Evolutionary conservation across 2,888 invertebrate genomes (phyloP), one percentile per base, ranked within the genome.

Genomic region (Volucella zonaria): DNA sequence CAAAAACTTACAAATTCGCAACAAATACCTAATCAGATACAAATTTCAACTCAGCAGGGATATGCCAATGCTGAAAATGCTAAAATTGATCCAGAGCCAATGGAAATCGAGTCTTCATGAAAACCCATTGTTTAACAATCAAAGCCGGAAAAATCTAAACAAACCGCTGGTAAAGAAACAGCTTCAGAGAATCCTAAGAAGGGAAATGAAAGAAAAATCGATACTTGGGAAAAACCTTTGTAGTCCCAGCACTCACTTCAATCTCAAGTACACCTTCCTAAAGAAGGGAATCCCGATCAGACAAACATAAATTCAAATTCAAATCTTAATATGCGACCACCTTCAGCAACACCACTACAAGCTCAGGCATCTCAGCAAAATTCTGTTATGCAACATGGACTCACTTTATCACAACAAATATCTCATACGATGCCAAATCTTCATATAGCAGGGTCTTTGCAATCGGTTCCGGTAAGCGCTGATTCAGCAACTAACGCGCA

Each of bases 181-280:
- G n/a, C n/a, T n/a, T 42, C 62, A 9, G 85, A 85, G 31, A 76
- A 45, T 18, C 8, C 43, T 0, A 85, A 85, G 11, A 81, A 85
- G 52, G 59, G 18, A 23, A 61, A 1, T 31, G 0, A 38, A 2
- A 56, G 85, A 10, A 85, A 85, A 52, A 49, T 15, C 47, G 85
- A 85, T 14, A 14, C 43, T 8, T 85, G 85, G 85, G 85, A 85
- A 9, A 85, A 80, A 8, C 85, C 85, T 2, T 18, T 64, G 15
- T 81, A 56, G 93, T 92, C 42, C 92, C 89, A 3, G 94, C 94
- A 70, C 95, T 94, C 77, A 78, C 82, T 88, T 12, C 87, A 86
- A 38, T 86, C 75, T 76, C 88, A 88, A 94, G 94, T 90, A 94
- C 94, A 89, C 94, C 93, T 78, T 94, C 92, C 87, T 94, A 94